Evolutionary conservation across 2,113 vertebrate species (phyloP).

Genomic region (Zonotrichia leucophrys): DNA sequence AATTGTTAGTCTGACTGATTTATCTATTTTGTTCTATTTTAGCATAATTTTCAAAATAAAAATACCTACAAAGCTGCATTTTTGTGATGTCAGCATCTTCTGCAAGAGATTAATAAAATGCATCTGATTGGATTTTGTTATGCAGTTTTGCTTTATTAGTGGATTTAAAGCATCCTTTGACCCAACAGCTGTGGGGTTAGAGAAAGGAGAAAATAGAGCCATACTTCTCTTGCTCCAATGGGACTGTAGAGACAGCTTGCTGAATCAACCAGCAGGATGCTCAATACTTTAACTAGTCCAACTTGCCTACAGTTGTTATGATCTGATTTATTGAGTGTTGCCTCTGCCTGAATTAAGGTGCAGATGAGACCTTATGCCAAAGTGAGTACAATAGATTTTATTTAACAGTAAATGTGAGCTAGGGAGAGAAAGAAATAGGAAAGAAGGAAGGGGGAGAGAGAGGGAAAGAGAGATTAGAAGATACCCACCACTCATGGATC

Average conservation of each 20-base stretch:
- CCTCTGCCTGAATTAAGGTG: neutral
- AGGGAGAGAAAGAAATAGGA: neutral
- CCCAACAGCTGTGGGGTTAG: conserved; percentile 31
- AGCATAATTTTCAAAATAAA: neutral
- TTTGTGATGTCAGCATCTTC: conserved; percentile 12
- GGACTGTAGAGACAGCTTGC: neutral
- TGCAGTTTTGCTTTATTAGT: conserved; percentile 2
- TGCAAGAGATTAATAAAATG: neutral
- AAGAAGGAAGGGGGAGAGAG: neutral
- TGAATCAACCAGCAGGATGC: neutral
- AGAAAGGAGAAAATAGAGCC: neutral
- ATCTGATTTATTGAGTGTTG: neutral
- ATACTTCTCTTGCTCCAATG: neutral
- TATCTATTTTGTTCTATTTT: neutral
- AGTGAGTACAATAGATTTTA: neutral
- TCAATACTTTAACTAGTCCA: neutral
- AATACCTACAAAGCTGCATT: neutral
- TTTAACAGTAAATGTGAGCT: neutral
- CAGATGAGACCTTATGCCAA: neutral
- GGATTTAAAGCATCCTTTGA: conserved; percentile 38
- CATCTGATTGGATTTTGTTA: conserved; percentile 1
- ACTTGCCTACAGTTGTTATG: neutral
- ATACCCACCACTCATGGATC: neutral
- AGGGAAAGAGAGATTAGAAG: neutral
- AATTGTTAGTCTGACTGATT: conserved; percentile 5